These are phyloP conservation scores for Tyrannus savana DNA, from an alignment of 2,113 vertebrate species.

Conservation along the genomic window DNA sequence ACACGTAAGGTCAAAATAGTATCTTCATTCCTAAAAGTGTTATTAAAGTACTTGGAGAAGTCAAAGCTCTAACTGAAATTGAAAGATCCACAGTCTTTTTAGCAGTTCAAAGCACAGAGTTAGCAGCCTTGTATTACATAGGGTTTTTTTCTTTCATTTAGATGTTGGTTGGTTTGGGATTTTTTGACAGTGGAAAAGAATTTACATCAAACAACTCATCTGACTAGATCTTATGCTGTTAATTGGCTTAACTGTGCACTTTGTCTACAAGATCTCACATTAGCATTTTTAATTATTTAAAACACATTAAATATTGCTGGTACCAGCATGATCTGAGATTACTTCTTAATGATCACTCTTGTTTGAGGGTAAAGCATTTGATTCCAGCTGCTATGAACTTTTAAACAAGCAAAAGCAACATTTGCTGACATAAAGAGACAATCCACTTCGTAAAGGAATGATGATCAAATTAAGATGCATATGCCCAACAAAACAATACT, in stretches of 20 bases:
- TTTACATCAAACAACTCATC: background rate
- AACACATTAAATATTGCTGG: constrained; percentile 18
- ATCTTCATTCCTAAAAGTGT: background rate
- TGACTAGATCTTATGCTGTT: background rate
- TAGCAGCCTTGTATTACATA: background rate
- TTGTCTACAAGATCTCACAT: background rate
- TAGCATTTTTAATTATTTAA: constrained; percentile 33
- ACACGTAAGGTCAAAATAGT: background rate
- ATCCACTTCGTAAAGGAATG: background rate
- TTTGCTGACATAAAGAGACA: background rate
- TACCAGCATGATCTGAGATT: background rate
- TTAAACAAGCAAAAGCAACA: background rate
- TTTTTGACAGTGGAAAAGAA: background rate
- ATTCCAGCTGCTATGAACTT: constrained; percentile 17
- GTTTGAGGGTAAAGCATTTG: background rate
- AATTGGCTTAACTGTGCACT: background rate
- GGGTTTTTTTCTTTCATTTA: background rate
- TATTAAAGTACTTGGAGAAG: background rate
- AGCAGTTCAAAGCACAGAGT: background rate
- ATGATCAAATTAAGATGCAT: background rate
- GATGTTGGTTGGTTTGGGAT: background rate
- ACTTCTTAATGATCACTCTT: background rate
- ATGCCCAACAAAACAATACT: background rate
- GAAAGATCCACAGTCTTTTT: background rate
- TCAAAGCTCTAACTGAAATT: background rate